Conservation (phyloP, 2,888 invertebrate genomes). For the Phymatocera aterrima region DNA sequence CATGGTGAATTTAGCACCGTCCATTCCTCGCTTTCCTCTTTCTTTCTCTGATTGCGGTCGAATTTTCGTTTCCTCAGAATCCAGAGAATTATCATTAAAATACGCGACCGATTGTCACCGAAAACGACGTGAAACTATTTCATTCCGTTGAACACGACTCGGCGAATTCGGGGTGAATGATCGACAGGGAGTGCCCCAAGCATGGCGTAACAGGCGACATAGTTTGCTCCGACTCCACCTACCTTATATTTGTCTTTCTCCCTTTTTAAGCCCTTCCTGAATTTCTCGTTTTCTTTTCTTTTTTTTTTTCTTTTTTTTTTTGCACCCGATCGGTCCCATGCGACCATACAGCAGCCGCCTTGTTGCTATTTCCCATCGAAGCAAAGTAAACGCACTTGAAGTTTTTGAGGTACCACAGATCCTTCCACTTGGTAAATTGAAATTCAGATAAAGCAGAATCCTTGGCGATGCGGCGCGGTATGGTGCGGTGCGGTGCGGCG, state of each 20-base stretch:
- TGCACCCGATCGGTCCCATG: neutral
- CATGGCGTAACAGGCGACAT: conserved; percentile 33
- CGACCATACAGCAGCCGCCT: neutral
- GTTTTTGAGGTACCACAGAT: neutral
- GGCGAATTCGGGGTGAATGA: conserved; percentile 31
- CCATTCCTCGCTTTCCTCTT: neutral
- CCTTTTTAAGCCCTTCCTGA: no score
- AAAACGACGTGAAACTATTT: conserved; percentile 5
- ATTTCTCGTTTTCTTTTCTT: neutral
- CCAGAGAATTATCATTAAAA: neutral
- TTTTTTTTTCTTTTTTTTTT: neutral
- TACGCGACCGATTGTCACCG: neutral
- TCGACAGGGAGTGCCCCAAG: conserved; percentile 34
- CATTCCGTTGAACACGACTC: conserved; percentile 26
- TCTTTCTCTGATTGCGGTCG: neutral
- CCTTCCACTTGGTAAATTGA: conserved; percentile 36
- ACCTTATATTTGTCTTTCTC: neutral
- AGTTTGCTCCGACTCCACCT: conserved; percentile 28
- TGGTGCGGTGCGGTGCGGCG: neutral
- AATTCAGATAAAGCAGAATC: conserved; percentile 35
- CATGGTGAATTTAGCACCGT: neutral
- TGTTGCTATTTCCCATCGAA: neutral
- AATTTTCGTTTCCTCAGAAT: neutral
- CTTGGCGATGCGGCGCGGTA: neutral
- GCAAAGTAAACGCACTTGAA: conserved; percentile 37